Percentiles rank a stretch among this genome's conserved stretches.
These are phyloP conservation scores for Rhinolophus ferrumequinum DNA, from an alignment of 2,113 vertebrate genomes.

Conservation along the genomic window DNA sequence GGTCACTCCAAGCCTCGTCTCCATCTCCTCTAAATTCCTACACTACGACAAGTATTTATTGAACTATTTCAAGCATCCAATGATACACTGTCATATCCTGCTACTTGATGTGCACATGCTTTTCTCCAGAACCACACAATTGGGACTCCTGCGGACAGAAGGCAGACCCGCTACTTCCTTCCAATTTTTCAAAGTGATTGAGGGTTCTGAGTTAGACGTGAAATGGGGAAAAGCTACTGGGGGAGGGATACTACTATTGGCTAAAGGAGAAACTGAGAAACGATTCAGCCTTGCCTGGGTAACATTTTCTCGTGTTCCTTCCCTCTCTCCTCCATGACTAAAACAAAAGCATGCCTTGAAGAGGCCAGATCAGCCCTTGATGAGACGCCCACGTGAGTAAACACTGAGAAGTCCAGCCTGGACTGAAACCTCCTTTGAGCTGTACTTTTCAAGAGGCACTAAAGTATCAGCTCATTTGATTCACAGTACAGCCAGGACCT, in stretches of 20 bases:
- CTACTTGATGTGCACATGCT: background rate
- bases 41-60: background rate
- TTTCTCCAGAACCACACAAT: background rate
- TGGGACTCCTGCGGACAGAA: background rate
- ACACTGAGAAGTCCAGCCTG: background rate
- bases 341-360: background rate
- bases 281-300: background rate
- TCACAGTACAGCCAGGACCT: conserved; percentile 61
- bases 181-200: background rate
- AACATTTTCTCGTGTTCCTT: background rate
- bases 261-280: background rate
- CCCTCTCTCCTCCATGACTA: background rate
- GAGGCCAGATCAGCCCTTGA: background rate
- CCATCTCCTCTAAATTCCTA: background rate
- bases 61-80: background rate
- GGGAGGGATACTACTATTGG: no score
- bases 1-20: background rate
- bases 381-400: background rate
- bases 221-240: background rate
- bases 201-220: background rate
- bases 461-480: conserved; percentile 60
- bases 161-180: background rate
- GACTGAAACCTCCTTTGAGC: background rate
- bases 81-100: background rate
- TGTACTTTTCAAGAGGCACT: conserved; percentile 41